Conservation (phyloP, 2,113 vertebrate genomes). For the Myocastor coypus region DNA sequence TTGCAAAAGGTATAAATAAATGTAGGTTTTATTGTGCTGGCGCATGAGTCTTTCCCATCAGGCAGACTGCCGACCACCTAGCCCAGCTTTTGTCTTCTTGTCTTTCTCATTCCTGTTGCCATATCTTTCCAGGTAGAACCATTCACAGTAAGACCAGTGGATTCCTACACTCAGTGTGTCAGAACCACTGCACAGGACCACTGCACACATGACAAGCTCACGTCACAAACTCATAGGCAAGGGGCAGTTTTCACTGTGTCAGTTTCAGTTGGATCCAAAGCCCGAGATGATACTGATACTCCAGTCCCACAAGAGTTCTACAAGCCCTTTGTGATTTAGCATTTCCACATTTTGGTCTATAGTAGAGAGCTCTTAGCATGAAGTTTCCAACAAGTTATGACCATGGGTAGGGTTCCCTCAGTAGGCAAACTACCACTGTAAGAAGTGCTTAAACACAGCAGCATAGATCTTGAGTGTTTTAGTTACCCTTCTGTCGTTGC, state of each 20-base stretch:
- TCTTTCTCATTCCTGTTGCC: too few relatives aligned
- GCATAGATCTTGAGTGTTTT: constrained; percentile 49
- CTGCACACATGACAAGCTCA: not conserved
- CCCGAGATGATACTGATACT: constrained; percentile 24
- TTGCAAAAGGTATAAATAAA: too few relatives aligned
- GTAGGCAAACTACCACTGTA: not conserved
- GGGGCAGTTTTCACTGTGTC: not conserved
- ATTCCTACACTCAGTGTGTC: not conserved
- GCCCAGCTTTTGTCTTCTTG: too few relatives aligned
- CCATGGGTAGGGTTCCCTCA: not conserved
- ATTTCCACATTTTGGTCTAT: constrained; percentile 56
- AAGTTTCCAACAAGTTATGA: constrained; percentile 50
- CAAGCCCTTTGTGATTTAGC: constrained; percentile 30
- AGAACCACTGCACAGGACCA: not conserved
- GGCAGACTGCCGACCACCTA: too few relatives aligned
- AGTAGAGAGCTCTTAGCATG: constrained; percentile 34
- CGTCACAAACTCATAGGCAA: not conserved
- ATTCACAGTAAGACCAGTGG: too few relatives aligned
- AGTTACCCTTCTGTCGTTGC: too few relatives aligned
- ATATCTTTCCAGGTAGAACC: too few relatives aligned
- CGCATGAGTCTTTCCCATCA: too few relatives aligned
- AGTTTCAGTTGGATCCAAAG: not conserved
- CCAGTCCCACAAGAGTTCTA: constrained; percentile 13
- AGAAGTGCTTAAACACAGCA: constrained; percentile 33
- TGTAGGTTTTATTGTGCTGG: too few relatives aligned